These are phyloP conservation scores for Ailuropoda melanoleuca DNA, from an alignment of 2,113 vertebrate species.

Conservation along the genomic window DNA sequence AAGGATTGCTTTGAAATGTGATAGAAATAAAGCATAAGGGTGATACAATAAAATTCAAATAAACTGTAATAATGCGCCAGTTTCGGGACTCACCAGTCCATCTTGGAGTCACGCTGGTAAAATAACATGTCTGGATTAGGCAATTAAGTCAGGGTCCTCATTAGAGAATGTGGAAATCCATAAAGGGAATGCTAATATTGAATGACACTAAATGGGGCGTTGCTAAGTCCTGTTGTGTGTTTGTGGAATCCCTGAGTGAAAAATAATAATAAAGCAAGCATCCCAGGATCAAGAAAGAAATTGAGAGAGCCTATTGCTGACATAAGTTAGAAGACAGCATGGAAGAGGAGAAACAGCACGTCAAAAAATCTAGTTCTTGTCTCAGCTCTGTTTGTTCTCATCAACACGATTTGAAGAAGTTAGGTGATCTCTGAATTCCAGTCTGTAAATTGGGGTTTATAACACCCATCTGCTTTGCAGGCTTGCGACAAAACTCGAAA, in stretches of 20 bases:
- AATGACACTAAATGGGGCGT: slow-evolving; percentile 10
- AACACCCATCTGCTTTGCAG: neutral
- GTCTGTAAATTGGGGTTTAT: neutral
- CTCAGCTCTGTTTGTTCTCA: neutral
- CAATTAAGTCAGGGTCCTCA: slow-evolving; percentile 53
- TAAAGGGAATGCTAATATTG: neutral
- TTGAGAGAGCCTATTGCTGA: neutral
- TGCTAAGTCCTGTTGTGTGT: slow-evolving; percentile 44
- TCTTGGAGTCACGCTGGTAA: slow-evolving; percentile 57
- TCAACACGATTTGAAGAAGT: neutral
- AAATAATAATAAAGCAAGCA: slow-evolving; percentile 31
- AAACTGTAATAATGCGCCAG: slow-evolving; percentile 28
- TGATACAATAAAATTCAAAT: slow-evolving; percentile 67
- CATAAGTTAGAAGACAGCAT: neutral
- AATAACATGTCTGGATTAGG: slow-evolving; percentile 51
- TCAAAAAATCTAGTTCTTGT: neutral
- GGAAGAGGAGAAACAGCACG: neutral
- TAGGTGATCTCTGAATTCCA: neutral
- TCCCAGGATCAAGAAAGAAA: slow-evolving; percentile 30
- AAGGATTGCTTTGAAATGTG: slow-evolving; percentile 50
- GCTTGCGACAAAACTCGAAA: neutral
- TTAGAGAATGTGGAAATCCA: neutral
- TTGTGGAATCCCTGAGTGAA: slow-evolving; percentile 21
- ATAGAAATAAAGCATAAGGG: slow-evolving; percentile 62
- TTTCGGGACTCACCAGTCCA: neutral